phyloP scores from a whole-genome alignment of 37 sponge, comb jelly and placozoan genomes.

The Theonella swinhoei region DNA sequence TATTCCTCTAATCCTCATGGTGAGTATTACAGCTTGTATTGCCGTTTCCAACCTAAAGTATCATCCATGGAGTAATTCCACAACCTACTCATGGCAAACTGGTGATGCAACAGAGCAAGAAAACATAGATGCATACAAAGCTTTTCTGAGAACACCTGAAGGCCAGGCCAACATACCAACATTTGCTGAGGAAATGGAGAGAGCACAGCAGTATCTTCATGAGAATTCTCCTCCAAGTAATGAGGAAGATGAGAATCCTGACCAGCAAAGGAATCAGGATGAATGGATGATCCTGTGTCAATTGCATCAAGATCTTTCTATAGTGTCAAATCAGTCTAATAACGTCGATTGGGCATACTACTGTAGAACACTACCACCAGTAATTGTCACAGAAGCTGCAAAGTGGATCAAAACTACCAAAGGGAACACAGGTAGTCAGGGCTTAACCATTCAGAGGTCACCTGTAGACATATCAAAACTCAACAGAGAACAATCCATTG shows the following conservation, averaged over 20 bases:
- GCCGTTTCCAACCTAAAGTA: conserved; percentile 14
- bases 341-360: too few species aligned
- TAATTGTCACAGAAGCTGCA: too few species aligned
- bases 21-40: conserved; percentile 1
- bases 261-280: background rate
- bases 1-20: conserved; percentile 30
- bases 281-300: conserved; percentile 36
- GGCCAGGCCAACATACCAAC: background rate
- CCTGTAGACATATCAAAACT: background rate
- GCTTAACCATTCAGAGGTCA: background rate
- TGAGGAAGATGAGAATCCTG: background rate
- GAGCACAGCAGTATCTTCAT: background rate
- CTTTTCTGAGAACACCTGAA: background rate
- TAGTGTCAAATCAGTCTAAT: background rate
- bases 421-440: too few species aligned
- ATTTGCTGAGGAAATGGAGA: background rate
- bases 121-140: background rate
- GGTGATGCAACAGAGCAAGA: too few species aligned
- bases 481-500: background rate
- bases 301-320: background rate
- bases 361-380: too few species aligned
- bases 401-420: too few species aligned
- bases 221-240: background rate
- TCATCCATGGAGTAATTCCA: too few species aligned
- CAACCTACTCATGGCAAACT: too few species aligned